Conservation (phyloP, 2,797 vertebrate species). For the Lepilemur septentrionalis region DNA sequence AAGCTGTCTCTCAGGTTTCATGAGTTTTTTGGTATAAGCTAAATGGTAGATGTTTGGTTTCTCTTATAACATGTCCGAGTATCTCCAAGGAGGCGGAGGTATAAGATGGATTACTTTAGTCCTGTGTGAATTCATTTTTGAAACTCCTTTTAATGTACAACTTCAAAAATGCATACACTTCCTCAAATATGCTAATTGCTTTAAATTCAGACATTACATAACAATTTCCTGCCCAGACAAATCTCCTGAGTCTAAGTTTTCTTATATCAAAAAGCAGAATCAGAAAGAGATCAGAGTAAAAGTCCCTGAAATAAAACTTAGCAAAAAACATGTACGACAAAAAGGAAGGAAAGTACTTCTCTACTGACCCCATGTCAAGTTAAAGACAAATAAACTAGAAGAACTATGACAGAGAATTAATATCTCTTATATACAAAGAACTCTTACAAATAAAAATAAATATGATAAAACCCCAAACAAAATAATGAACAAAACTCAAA, state of each 20-base stretch:
- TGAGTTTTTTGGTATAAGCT: background rate
- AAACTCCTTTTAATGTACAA: conserved; percentile 20
- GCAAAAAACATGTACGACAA: background rate
- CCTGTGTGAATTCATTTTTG: conserved; percentile 33
- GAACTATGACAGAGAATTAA: background rate
- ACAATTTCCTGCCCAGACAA: conserved; percentile 50
- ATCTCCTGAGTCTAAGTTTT: conserved; percentile 43
- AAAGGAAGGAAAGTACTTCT: background rate
- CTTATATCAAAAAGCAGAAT: conserved; percentile 29
- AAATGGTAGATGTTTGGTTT: background rate
- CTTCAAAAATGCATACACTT: background rate
- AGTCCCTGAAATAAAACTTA: conserved; percentile 47
- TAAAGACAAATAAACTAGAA: background rate
- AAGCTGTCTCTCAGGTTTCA: background rate
- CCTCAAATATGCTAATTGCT: conserved; percentile 50
- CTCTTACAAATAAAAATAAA: background rate
- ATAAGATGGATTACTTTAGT: background rate
- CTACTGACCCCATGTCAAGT: background rate
- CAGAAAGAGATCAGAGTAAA: conserved; percentile 48
- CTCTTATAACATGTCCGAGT: background rate
- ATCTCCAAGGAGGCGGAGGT: background rate
- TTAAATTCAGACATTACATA: conserved; percentile 59
- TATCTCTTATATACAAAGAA: background rate
- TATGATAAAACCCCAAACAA: background rate
- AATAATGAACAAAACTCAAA: conserved; percentile 2